These are phyloP conservation scores for Perognathus longimembris DNA, from an alignment of 2,113 vertebrate species.

Conservation along the genomic window DNA sequence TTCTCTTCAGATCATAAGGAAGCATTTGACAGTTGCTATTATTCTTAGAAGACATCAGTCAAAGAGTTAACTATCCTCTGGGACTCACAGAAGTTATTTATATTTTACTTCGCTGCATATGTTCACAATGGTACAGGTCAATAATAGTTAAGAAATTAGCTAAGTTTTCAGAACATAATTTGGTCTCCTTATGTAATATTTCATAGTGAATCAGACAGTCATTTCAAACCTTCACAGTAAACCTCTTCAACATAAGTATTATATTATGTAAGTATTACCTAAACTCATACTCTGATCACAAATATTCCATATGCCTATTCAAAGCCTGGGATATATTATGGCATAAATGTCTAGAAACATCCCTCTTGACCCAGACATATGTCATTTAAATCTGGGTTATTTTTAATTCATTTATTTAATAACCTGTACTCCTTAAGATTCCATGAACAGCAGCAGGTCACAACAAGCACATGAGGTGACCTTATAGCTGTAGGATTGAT, in stretches of 20 bases:
- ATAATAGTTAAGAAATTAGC: background rate
- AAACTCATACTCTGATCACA: background rate
- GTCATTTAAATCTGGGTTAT: background rate
- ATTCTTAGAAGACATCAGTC: background rate
- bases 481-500: accelerated
- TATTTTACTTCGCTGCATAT: background rate
- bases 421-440: constrained; percentile 31
- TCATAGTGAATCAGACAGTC: background rate
- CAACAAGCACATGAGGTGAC: accelerated
- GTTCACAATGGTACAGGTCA: background rate
- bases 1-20: too few species aligned
- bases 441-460: background rate
- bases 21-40: background rate
- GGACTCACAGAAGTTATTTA: constrained; percentile 9
- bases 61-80: background rate
- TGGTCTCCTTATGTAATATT: background rate
- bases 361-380: background rate
- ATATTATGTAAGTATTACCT: background rate
- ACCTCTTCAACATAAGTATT: background rate
- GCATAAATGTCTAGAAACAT: constrained; percentile 25
- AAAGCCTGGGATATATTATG: background rate
- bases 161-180: background rate
- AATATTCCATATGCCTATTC: background rate
- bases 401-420: background rate
- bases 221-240: background rate